Percentiles rank a stretch among this genome's conserved stretches.
Evolutionary conservation across 2,888 invertebrate genomes (phyloP).

Genomic region (Rhodophaea formosa): DNA sequence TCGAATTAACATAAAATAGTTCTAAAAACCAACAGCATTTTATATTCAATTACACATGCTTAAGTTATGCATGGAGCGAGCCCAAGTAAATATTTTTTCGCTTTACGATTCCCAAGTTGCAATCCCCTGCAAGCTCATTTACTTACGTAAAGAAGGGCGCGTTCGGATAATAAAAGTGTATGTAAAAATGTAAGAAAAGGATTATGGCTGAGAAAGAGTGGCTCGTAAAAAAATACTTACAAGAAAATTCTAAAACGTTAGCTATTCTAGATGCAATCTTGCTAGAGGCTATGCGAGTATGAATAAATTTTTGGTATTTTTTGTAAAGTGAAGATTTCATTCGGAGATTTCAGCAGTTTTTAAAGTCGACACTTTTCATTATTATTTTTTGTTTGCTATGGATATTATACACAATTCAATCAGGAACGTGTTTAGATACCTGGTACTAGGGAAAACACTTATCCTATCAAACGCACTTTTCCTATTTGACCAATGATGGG

Average conservation of each 20-base stretch:
- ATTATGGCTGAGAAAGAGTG: neutral
- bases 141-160: neutral
- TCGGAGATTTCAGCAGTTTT: no score
- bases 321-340: no score
- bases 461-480: no score
- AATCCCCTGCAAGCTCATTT: conserved; percentile 6
- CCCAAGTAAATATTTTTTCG: neutral
- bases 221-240: conserved; percentile 10
- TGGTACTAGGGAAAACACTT: no score
- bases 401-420: no score
- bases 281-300: neutral
- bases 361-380: no score
- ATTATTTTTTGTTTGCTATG: no score
- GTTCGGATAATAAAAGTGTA: neutral
- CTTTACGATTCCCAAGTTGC: conserved; percentile 9
- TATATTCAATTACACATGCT: neutral
- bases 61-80: conserved; percentile 8
- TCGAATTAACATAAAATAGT: no score
- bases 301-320: no score
- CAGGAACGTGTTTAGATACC: no score
- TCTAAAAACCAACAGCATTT: neutral
- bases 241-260: neutral
- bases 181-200: conserved; percentile 9
- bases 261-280: neutral
- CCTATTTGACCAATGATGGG: no score